Percentiles rank a stretch among this genome's conserved stretches.
Evolutionary conservation across 1,140 invertebrate genomes (phyloP).

Genomic region (Meteorus sp.): DNA sequence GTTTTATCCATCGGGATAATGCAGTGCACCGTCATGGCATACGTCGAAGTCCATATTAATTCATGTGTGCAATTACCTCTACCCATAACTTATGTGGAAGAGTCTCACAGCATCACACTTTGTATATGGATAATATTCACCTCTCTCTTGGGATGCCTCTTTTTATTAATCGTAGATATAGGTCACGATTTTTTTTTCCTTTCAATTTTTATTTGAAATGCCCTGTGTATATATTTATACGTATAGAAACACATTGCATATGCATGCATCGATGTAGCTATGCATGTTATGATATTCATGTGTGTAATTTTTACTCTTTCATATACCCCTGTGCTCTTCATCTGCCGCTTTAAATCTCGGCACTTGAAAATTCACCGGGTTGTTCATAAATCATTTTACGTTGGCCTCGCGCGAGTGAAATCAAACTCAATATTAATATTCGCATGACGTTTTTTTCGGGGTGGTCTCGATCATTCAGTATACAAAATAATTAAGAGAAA

Average conservation of each 20-base stretch:
- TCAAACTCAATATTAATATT: conserved; percentile 22
- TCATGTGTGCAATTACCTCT: conserved; percentile 4
- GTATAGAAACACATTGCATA: neutral
- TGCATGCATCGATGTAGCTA: too few relatives aligned
- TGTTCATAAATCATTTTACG: conserved; percentile 15
- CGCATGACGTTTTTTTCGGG: neutral
- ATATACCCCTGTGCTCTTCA: neutral
- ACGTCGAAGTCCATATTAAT: conserved; percentile 9
- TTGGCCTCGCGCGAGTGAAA: too few relatives aligned
- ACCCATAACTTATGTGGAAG: conserved; percentile 14
- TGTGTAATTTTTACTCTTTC: too few relatives aligned
- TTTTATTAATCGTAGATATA: conserved; percentile 16
- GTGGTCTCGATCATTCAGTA: conserved; percentile 11
- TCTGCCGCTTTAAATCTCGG: conserved; percentile 6
- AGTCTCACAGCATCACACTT: neutral
- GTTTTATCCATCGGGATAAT: neutral
- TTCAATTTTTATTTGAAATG: too few relatives aligned
- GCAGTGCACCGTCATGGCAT: neutral
- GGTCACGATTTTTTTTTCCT: conserved; percentile 2
- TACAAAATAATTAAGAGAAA: too few relatives aligned
- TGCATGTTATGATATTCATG: neutral
- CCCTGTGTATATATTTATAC: neutral
- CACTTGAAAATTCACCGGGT: conserved; percentile 5
- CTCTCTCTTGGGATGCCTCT: neutral
- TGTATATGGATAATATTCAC: neutral